Base-by-base conservation (phyloP, 2,113 vertebrate species). In the Dissostichus mawsoni region DNA sequence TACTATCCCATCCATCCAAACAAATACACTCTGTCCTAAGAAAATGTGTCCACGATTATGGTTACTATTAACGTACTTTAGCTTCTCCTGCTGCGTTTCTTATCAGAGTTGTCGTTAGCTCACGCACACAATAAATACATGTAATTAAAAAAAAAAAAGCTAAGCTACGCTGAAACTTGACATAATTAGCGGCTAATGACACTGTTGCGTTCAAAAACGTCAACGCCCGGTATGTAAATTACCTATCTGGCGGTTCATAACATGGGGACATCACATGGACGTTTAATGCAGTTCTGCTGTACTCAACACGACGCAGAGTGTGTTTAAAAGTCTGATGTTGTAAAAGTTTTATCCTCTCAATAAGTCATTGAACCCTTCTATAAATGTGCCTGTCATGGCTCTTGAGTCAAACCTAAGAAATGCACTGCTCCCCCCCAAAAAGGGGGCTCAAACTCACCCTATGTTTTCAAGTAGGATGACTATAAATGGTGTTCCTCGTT, bases 381-480 rank as follows among this genome's bases (percentile, higher is more conserved):
- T 33, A 25, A 58, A 36, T n/a, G 0, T 20, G 36, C 29, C 25
- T 53, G 17, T 51, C 29, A 48, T n/a, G 53, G 16, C 70, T 73
- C 45, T 29, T 69, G 69, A 74, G 57, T 77, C 69, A 75, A 23
- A 16, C 17, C 1, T 47, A 10, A 71, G 12, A 20, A 56, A 79
- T 44, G 61, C 55, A 33, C 29, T 56, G 70, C 20, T 18, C 45
- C 71, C 65, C 64, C 66, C 25, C 16, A 57, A 56, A 33, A 47
- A 50, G 50, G 56, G 3, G 36, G 36, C 36, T 41, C 36, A 41
- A 41, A 41, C 23, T 64, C 18, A 25, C 36, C 7, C 61, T n/a
- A 55, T 80, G 65, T 76, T 84, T 87, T 68, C 51, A 66, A 63
- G 61, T 76, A 47, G 63, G 44, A 36, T 72, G 66, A 48, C 73